Base-by-base conservation (phyloP, 2,113 vertebrate species). In the Arenaria interpres region DNA sequence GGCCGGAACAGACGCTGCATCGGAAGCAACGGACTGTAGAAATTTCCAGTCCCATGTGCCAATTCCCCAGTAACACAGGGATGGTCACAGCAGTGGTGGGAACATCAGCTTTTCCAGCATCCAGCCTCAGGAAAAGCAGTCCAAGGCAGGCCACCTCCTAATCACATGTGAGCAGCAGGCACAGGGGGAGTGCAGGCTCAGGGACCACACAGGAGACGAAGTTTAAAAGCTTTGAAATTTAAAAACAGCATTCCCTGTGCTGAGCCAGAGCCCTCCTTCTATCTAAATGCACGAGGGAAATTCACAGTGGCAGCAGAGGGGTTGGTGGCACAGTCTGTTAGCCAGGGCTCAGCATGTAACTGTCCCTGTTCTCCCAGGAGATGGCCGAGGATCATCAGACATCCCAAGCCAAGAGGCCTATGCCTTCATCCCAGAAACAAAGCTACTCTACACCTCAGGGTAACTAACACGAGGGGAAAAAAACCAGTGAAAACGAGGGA, bases 281-380 rank as follows among this genome's bases (percentile, higher is more conserved):
- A 6, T 30, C 57, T 56, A 19, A 22, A 43, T 0, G 0, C 57
- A 20, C 10, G 3, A 46, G 66, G 48, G 21, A 33, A 69, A 69
- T 41, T 14, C 14, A 17, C 0, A 0, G 60, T 7, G n/a, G 35
- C 73, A 87, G 81, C 50, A 66, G 32, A 41, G 33, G 48, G 9
- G 59, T 11, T 9, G 37, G 37, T 88, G 41, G 11, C 27, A 51
- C 37, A 22, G 50, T 7, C 63, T 11, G 0, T 20, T 37, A 79
- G 28, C 15, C 41, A 24, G 72, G n/a, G 35, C 41, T 69, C 41
- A 6, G n/a, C 2, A 12, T 53, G 50, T n/a, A 57, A 5, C 59
- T 27, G 22, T 7, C 20, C n/a, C 35, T 41, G 22, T 21, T 88
- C 33, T 94, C 57, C 43, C 59, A 68, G n/a, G 43, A 71, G 48